Percentiles rank a stretch among this genome's conserved stretches.
Conservation (phyloP, 2,888 invertebrate species). For the Cephus pygmeus region DNA sequence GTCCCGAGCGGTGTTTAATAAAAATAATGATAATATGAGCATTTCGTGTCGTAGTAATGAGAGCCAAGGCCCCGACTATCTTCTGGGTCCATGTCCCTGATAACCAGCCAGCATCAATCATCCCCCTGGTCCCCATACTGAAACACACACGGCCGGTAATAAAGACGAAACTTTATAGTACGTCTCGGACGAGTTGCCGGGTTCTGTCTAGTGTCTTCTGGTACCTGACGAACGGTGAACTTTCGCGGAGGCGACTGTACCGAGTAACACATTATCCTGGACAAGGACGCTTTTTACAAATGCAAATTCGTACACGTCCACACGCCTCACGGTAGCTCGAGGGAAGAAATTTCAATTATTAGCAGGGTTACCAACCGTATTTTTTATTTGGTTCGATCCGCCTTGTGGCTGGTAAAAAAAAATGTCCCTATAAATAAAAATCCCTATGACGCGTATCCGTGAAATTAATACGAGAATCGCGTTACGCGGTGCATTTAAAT, state of each 20-base stretch:
- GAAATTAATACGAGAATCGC: not conserved
- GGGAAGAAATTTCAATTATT: conserved; percentile 27
- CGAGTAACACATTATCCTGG: conserved; percentile 45
- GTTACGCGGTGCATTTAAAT: not conserved
- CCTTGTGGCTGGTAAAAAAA: not conserved
- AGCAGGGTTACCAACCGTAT: conserved; percentile 11
- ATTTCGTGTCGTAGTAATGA: conserved; percentile 63
- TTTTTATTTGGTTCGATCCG: not conserved
- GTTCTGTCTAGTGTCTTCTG: not conserved
- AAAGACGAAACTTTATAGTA: conserved; percentile 50
- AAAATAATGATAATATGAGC: conserved; percentile 65
- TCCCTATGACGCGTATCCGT: not conserved
- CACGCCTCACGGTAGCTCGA: conserved; percentile 33
- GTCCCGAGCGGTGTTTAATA: conserved; percentile 55
- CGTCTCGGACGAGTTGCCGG: conserved; percentile 19
- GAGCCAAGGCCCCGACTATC: conserved; percentile 41
- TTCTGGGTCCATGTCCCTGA: conserved; percentile 47
- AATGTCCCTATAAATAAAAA: not conserved
- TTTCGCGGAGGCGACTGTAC: conserved; percentile 32
- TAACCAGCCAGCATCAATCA: conserved; percentile 46
- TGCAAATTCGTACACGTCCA: conserved; percentile 37
- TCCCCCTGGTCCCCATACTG: conserved; percentile 26
- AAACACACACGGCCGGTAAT: conserved; percentile 39
- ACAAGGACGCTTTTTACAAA: conserved; percentile 34
- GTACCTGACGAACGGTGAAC: conserved; percentile 17